These are phyloP conservation scores for Trichogramma dendrolimi DNA, from an alignment of 2,888 invertebrate species.

Conservation along the genomic window DNA sequence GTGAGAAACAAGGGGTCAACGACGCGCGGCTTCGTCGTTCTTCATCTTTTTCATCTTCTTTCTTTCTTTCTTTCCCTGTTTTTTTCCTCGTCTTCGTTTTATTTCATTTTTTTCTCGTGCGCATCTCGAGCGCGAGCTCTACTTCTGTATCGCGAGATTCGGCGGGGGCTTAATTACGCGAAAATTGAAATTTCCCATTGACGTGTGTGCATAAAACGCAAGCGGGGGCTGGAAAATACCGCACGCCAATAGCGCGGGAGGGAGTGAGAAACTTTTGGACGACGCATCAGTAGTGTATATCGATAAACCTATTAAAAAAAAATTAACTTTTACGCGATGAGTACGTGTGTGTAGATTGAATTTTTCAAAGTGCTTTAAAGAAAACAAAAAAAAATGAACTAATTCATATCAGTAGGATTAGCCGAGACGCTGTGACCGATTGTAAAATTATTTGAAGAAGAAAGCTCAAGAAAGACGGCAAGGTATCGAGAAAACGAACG, in stretches of 20 bases:
- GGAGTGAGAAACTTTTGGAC: too few species aligned
- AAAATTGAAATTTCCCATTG: too few species aligned
- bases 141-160: too few species aligned
- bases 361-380: conserved; percentile 48
- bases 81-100: background rate
- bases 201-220: too few species aligned
- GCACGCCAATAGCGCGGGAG: too few species aligned
- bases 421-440: conserved; percentile 38
- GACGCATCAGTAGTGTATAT: too few species aligned
- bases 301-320: too few species aligned
- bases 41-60: background rate
- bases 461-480: conserved; percentile 14
- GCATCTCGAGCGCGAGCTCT: too few species aligned
- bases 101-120: background rate
- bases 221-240: too few species aligned
- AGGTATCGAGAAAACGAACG: conserved; percentile 14
- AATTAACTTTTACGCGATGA: background rate
- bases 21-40: background rate
- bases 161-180: too few species aligned
- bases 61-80: background rate
- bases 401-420: conserved; percentile 49
- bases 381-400: conserved; percentile 41
- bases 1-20: background rate
- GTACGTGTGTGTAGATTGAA: conserved; percentile 42
- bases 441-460: conserved; percentile 23